A percentile compares a stretch with the other conserved stretches of the same genome.
phyloP scores from a whole-genome alignment of 2,797 vertebrate genomes.

The Poecilia velifera region DNA sequence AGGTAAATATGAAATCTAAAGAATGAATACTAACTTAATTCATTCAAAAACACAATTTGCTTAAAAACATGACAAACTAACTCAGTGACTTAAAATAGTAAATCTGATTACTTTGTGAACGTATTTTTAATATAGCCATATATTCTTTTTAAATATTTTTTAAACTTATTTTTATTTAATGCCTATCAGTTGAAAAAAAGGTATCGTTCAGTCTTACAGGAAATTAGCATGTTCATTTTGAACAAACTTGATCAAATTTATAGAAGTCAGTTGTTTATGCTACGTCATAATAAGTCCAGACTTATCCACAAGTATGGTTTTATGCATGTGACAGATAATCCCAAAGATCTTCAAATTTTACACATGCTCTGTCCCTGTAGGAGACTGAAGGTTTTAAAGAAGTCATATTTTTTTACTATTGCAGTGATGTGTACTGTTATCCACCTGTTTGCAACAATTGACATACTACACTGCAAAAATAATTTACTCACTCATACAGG shows the following conservation, averaged over 20 bases:
- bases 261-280: neutral
- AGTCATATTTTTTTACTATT: neutral
- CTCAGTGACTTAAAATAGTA: neutral
- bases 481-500: neutral
- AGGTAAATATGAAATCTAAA: neutral
- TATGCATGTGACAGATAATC: neutral
- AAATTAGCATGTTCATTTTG: neutral
- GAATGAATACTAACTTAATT: neutral
- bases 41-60: neutral
- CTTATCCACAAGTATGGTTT: neutral
- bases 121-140: neutral
- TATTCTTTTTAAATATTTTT: neutral
- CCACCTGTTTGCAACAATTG: neutral
- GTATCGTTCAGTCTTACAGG: neutral
- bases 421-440: neutral
- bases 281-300: neutral
- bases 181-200: neutral
- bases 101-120: neutral
- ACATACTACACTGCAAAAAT: neutral
- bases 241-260: neutral
- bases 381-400: neutral
- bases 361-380: neutral
- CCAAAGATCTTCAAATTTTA: neutral
- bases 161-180: neutral
- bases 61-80: neutral